A percentile compares a stretch with the other conserved stretches of the same genome.
Conservation (phyloP, 1,140 invertebrate species). For the Papilio polytes region DNA sequence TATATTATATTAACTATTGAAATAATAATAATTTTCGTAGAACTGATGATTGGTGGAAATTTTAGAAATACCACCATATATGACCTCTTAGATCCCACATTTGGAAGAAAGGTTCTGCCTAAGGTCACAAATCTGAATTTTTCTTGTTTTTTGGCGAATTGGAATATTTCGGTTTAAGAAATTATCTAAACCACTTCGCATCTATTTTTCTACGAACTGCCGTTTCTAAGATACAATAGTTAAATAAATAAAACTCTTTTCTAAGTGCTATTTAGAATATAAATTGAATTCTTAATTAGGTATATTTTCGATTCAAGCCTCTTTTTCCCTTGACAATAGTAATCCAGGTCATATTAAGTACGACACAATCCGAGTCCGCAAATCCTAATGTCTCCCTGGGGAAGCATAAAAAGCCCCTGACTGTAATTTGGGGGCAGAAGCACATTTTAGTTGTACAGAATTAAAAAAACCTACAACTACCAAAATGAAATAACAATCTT, state of each 20-base stretch:
- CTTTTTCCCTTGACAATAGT: neutral
- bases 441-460: neutral
- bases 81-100: too few relatives aligned
- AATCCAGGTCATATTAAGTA: neutral
- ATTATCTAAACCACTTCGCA: too few relatives aligned
- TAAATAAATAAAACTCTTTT: neutral
- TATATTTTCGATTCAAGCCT: neutral
- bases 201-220: too few relatives aligned
- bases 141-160: too few relatives aligned
- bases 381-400: constrained; percentile 3
- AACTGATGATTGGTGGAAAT: too few relatives aligned
- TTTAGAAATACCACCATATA: too few relatives aligned
- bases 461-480: neutral
- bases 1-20: too few relatives aligned
- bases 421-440: neutral
- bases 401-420: neutral
- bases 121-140: too few relatives aligned
- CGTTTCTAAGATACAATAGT: neutral
- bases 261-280: neutral
- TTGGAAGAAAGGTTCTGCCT: too few relatives aligned
- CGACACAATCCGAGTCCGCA: neutral
- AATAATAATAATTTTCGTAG: too few relatives aligned
- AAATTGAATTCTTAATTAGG: neutral
- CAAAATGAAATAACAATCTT: neutral
- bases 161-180: too few relatives aligned